Conservation (phyloP, 1,140 invertebrate genomes). For the Bombus superbus region DNA sequence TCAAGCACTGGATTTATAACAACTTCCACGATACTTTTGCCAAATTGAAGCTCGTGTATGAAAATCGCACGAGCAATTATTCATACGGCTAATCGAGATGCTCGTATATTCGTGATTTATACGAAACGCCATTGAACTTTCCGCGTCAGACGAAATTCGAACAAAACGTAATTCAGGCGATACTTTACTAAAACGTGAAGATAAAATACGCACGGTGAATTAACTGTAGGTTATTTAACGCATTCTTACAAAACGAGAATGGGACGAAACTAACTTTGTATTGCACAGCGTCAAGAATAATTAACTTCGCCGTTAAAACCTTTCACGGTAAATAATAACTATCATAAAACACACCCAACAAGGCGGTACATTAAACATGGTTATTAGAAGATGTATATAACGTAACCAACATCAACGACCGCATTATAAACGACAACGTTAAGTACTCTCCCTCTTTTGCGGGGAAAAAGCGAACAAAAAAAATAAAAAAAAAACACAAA, state of each 20-base stretch:
- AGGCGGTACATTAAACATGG: not conserved
- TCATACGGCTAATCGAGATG: too few species aligned
- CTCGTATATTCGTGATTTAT: not conserved
- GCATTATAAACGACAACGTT: not conserved
- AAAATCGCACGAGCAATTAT: too few species aligned
- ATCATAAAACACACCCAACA: not conserved
- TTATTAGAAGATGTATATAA: not conserved
- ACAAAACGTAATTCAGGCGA: not conserved
- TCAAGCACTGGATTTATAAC: too few species aligned
- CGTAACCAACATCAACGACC: not conserved
- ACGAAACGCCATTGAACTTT: not conserved
- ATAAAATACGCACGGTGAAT: not conserved
- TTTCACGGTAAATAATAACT: not conserved
- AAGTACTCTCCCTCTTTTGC: not conserved
- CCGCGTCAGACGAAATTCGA: not conserved
- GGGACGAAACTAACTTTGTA: not conserved
- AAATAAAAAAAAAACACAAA: too few species aligned
- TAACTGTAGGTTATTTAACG: not conserved
- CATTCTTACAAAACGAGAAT: not conserved
- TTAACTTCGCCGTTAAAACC: not conserved
- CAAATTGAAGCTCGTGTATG: too few species aligned
- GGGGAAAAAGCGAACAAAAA: not conserved
- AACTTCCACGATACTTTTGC: too few species aligned
- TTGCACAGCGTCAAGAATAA: not conserved
- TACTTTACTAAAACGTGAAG: not conserved